Evolutionary conservation across 2,888 invertebrate species (phyloP), one percentile per base, ranked within the genome.

Genomic region (Scaptomyza tumidula): DNA sequence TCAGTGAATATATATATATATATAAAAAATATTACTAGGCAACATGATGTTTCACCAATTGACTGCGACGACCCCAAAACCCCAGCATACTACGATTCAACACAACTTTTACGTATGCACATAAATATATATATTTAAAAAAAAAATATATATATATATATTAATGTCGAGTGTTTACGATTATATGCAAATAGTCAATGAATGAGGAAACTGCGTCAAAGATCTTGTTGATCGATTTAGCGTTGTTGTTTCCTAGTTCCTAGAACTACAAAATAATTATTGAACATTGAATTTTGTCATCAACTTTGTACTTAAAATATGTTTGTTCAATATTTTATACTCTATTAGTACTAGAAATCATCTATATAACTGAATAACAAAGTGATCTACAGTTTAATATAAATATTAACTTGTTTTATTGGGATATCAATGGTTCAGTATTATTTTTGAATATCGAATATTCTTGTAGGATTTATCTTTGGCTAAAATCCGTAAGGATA

Each of bases 31-130:
- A 35, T 1, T 35, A 13, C 6, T 50, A 67, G 37, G 60, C 79
- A 70, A 37, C 77, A 81, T 81, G 78, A 63, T 81, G 82, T 55
- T 76, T 77, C 55, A 70, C 76, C 71, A 75, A 75, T 75, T 79
- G 71, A 41, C 63, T 49, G 58, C 54, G 46, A 61, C 74, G 69
- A 74, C 69, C 60, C 58, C 75, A 61, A 46, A 37, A 9, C 39
- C 49, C 48, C 63, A 82, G 57, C 65, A 66, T 56, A 75, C 59
- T 19, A 19, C 19, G 58, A 19, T 37, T 44, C 35, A 3, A 52
- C 50, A 45, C 29, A 43, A 35, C 9, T 31, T 31, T 59, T 46
- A 27, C 19, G 46, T 48, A 13, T 43, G 10, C 13, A 44, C 19
- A 14, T 24, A 11, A 24, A 16, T 4, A 10, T 27, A 0, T 37